These are phyloP conservation scores for Cacoxenus indagator DNA, from an alignment of 2,888 invertebrate genomes.

Conservation along the genomic window DNA sequence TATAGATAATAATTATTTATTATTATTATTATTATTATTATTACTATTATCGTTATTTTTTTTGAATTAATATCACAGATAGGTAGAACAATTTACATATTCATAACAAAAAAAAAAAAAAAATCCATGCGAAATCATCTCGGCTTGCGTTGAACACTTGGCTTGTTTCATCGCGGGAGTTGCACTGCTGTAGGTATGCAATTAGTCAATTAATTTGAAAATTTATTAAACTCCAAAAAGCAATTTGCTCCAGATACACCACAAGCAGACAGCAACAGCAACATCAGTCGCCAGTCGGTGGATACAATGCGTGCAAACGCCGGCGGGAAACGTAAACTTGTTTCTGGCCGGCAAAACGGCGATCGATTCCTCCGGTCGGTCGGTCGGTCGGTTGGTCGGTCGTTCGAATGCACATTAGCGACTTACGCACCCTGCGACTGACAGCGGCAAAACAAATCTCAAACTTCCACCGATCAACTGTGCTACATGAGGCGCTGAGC, in stretches of 20 bases:
- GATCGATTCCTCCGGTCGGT: not conserved
- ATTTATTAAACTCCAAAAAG: constrained; percentile 66
- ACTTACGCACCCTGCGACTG: not conserved
- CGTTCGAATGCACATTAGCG: constrained; percentile 8
- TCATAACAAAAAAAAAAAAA: too few species aligned
- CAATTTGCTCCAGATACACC: constrained; percentile 52
- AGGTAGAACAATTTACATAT: too few species aligned
- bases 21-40: too few species aligned
- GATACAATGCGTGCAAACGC: constrained; percentile 49
- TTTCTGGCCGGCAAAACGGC: constrained; percentile 8
- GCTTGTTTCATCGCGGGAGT: not conserved
- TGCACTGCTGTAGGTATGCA: constrained; percentile 57
- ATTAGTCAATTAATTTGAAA: constrained; percentile 67
- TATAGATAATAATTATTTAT: too few species aligned
- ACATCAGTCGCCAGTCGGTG: constrained; percentile 6
- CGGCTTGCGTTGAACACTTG: too few species aligned
- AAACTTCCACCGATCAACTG: not conserved
- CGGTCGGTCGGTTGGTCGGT: not conserved
- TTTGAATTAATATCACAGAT: too few species aligned
- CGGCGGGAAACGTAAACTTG: constrained; percentile 66
- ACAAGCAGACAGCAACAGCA: constrained; percentile 16
- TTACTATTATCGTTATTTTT: too few species aligned
- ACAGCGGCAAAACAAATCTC: not conserved
- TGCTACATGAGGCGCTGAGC: too few species aligned
- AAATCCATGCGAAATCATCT: too few species aligned